Percentiles rank a stretch among this genome's conserved stretches.
These are phyloP conservation scores for Caenorhabditis parvicauda DNA, from an alignment of 2,888 invertebrate species.

Conservation along the genomic window DNA sequence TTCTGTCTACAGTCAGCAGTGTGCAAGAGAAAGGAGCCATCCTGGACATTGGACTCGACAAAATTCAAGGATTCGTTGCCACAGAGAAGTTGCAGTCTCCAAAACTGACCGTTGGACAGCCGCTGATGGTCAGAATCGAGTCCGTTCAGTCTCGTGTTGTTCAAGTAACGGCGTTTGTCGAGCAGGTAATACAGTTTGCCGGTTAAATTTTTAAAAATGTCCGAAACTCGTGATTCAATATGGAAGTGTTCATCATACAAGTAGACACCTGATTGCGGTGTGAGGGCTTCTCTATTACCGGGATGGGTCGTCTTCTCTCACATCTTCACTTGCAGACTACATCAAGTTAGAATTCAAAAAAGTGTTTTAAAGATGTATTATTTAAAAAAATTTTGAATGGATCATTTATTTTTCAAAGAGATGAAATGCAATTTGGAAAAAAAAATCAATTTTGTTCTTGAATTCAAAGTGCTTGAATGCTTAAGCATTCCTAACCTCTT, in stretches of 20 bases:
- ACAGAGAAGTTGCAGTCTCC: slow-evolving; percentile 38
- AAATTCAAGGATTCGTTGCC: slow-evolving; percentile 49
- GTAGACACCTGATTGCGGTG: too few relatives aligned
- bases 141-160: slow-evolving; percentile 36
- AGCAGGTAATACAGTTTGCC: slow-evolving; percentile 30
- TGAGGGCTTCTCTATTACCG: too few relatives aligned
- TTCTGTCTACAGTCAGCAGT: slow-evolving; percentile 49
- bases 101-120: slow-evolving; percentile 38
- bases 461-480: not conserved
- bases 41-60: slow-evolving; percentile 51
- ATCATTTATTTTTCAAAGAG: not conserved
- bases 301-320: too few relatives aligned
- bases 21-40: slow-evolving; percentile 60
- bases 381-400: too few relatives aligned
- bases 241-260: too few relatives aligned
- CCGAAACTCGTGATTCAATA: too few relatives aligned
- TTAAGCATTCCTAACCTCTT: not conserved
- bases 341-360: too few relatives aligned
- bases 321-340: too few relatives aligned
- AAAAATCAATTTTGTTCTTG: too few relatives aligned
- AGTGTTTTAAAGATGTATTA: too few relatives aligned
- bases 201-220: too few relatives aligned
- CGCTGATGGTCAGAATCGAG: slow-evolving; percentile 44
- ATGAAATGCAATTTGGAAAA: too few relatives aligned
- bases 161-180: slow-evolving; percentile 44